These are phyloP conservation scores for Oplegnathus fasciatus DNA, from an alignment of 2,113 vertebrate species.

Conservation along the genomic window DNA sequence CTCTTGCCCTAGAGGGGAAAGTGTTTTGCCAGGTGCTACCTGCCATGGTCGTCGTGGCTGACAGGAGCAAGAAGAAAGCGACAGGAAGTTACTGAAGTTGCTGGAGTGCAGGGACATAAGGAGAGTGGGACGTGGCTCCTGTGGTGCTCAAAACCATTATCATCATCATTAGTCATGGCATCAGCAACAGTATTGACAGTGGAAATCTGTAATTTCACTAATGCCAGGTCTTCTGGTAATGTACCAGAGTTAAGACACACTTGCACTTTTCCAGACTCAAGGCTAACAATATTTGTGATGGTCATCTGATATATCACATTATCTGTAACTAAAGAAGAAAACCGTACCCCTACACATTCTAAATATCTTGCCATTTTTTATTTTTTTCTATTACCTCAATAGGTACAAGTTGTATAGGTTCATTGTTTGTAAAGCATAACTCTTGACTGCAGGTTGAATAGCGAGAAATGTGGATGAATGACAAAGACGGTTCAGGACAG, in stretches of 20 bases:
- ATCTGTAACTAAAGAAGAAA: neutral
- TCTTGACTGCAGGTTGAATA: neutral
- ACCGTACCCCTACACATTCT: too few species aligned
- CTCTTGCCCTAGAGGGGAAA: neutral
- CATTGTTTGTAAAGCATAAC: neutral
- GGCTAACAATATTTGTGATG: neutral
- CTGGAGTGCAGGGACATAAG: neutral
- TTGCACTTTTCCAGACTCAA: neutral
- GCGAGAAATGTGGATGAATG: conserved; percentile 18
- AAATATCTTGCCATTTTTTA: neutral
- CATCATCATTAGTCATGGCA: neutral
- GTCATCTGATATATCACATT: neutral
- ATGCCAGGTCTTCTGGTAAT: neutral
- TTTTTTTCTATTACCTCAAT: neutral
- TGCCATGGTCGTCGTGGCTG: neutral
- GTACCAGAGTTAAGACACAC: neutral
- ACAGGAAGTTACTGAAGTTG: neutral
- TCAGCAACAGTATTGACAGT: neutral
- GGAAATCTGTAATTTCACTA: neutral
- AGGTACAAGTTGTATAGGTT: neutral
- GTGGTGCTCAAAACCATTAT: neutral
- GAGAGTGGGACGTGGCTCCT: neutral
- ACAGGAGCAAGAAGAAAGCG: neutral
- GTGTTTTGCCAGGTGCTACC: neutral
- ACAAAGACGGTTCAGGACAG: conserved; percentile 45